Conservation (phyloP, 1,140 invertebrate species). For the Cydia pomonella region DNA sequence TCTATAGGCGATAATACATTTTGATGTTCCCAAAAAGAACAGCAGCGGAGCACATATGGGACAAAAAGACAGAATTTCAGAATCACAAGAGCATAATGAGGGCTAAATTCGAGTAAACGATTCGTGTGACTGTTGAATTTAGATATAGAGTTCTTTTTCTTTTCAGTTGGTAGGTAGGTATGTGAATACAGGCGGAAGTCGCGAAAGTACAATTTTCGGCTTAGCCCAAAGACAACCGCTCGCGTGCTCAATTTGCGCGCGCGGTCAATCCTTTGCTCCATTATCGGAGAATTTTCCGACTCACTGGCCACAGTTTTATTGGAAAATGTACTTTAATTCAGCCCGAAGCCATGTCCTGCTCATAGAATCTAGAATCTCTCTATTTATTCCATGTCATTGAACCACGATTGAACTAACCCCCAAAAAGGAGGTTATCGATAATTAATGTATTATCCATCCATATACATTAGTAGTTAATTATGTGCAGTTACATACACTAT, state of each 20-base stretch:
- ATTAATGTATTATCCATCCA: not conserved
- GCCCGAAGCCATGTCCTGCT: not conserved
- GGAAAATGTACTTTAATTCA: conserved; percentile 29
- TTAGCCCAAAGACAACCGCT: conserved; percentile 28
- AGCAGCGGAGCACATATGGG: too few species aligned
- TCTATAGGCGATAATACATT: too few species aligned
- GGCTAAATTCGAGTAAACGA: too few species aligned
- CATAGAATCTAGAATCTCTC: not conserved
- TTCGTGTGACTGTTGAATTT: too few species aligned
- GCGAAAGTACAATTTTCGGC: conserved; percentile 21
- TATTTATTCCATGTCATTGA: not conserved
- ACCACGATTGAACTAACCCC: not conserved
- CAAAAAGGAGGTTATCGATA: not conserved
- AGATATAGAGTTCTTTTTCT: too few species aligned
- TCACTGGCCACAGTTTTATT: conserved; percentile 23
- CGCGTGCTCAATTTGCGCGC: conserved; percentile 28
- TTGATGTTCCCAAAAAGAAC: too few species aligned
- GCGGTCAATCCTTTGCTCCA: conserved; percentile 32
- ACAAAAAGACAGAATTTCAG: too few species aligned
- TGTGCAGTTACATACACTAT: too few species aligned
- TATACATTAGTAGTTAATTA: too few species aligned
- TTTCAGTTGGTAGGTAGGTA: not conserved
- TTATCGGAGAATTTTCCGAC: conserved; percentile 30
- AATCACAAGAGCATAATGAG: too few species aligned
- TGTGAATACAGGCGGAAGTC: not conserved